Evolutionary conservation across 2,113 vertebrate genomes (phyloP).

Genomic region (Cygnus atratus): DNA sequence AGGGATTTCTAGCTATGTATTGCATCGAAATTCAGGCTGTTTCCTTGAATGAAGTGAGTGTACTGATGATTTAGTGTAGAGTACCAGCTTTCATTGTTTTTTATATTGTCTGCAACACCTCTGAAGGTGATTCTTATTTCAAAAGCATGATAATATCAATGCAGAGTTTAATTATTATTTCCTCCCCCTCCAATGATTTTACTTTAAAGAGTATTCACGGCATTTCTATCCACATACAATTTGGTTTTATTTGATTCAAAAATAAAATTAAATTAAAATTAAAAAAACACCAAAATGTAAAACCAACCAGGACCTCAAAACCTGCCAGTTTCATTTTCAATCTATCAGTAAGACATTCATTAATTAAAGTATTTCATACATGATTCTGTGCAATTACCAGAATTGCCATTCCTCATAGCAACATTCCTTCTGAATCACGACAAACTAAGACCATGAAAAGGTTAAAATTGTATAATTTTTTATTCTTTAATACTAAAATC

Average conservation of each 20-base stretch:
- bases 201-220: not conserved
- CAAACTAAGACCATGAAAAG: conserved; percentile 15
- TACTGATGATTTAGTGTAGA: not conserved
- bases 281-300: not conserved
- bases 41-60: not conserved
- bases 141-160: rapidly evolving
- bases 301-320: not conserved
- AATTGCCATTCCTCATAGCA: conserved; percentile 36
- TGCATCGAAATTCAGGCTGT: not conserved
- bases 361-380: conserved; percentile 17
- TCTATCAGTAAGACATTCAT: not conserved
- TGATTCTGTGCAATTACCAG: conserved; percentile 51
- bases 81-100: rapidly evolving
- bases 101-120: not conserved
- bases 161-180: not conserved
- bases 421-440: conserved; percentile 36
- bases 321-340: not conserved
- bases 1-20: not conserved
- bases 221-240: not conserved
- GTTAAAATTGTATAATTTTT: conserved; percentile 55
- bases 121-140: not conserved
- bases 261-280: not conserved
- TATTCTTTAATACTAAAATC: conserved; percentile 44
- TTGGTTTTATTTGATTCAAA: not conserved
- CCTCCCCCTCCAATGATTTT: not conserved